phyloP scores from a whole-genome alignment of 2,797 vertebrate species.

The Cyprinodon diabolis region DNA sequence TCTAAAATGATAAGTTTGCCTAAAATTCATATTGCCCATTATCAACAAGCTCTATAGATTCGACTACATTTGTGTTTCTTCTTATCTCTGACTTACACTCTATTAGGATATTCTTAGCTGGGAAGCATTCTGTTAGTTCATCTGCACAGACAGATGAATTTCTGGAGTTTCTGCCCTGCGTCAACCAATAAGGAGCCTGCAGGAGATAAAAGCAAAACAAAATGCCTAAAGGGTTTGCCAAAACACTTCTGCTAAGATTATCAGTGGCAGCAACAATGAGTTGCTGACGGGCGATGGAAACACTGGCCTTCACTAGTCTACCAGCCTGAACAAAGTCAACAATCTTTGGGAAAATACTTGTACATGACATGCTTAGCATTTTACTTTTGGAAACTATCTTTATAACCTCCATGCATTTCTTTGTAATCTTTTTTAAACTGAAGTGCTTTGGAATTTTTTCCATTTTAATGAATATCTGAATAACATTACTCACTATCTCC shows the following conservation, averaged over 20 bases:
- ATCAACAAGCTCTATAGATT: slow-evolving; percentile 5
- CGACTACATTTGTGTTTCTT: slow-evolving; percentile 18
- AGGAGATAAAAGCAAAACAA: slow-evolving; percentile 63
- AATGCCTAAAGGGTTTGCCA: slow-evolving; percentile 34
- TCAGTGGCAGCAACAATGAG: slow-evolving; percentile 55
- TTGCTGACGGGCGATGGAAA: slow-evolving; percentile 68
- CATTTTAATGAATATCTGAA: background rate
- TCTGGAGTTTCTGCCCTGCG: slow-evolving; percentile 43
- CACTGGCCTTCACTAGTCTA: slow-evolving; percentile 56
- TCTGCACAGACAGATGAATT: slow-evolving; percentile 60
- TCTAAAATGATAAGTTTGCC: too few relatives aligned
- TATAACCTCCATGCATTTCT: slow-evolving; percentile 17
- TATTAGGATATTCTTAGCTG: slow-evolving; percentile 53
- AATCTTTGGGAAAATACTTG: slow-evolving; percentile 53
- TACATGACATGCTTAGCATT: slow-evolving; percentile 59
- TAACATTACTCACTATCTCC: background rate
- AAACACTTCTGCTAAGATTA: slow-evolving; percentile 56
- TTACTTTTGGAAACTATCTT: slow-evolving; percentile 57
- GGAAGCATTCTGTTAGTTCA: slow-evolving; percentile 60
- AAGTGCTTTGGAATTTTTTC: slow-evolving; percentile 8
- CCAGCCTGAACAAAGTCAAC: slow-evolving; percentile 67
- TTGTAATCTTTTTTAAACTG: slow-evolving; percentile 12
- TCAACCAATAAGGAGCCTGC: slow-evolving; percentile 46
- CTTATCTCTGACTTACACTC: slow-evolving; percentile 50
- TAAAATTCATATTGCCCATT: too few relatives aligned